Percentiles rank a stretch among this genome's conserved stretches.
Evolutionary conservation across 2,113 vertebrate species (phyloP).

Genomic region (Reinhardtius hippoglossoides): DNA sequence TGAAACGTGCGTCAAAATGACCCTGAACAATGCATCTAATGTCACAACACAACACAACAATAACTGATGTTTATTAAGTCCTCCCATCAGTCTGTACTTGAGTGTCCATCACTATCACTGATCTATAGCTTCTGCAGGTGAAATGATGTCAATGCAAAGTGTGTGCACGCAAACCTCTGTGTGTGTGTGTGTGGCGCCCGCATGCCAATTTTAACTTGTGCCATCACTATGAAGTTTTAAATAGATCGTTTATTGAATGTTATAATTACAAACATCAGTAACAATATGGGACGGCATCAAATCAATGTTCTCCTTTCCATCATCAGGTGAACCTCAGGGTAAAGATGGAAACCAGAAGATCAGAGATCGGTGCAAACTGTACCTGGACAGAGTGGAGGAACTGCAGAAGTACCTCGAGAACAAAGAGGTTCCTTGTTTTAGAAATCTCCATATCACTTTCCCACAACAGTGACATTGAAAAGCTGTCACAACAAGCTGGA

Average conservation of each 20-base stretch:
- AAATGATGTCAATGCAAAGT: neutral
- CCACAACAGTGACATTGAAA: neutral
- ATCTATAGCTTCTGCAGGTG: neutral
- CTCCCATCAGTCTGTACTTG: neutral
- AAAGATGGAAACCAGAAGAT: conserved; percentile 87
- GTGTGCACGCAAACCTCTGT: neutral
- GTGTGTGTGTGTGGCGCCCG: neutral
- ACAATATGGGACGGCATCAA: neutral
- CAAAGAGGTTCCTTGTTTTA: conserved; percentile 76
- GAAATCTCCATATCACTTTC: neutral
- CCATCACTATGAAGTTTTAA: neutral
- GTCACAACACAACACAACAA: conserved; percentile 2
- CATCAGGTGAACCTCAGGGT: conserved; percentile 86
- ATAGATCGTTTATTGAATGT: neutral
- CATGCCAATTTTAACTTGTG: neutral
- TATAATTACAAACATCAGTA: neutral
- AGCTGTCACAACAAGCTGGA: neutral
- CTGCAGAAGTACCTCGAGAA: conserved; percentile 77
- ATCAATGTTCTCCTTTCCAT: conserved; percentile 24
- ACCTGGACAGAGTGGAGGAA: conserved; percentile 85
- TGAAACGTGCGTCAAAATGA: conserved; percentile 89
- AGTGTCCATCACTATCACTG: neutral
- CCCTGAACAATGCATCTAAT: neutral
- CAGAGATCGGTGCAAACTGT: conserved; percentile 83
- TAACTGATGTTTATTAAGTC: neutral